A percentile compares a stretch with the other conserved stretches of the same genome.
These are phyloP conservation scores for Euura lappo DNA, from an alignment of 1,140 invertebrate species.

Conservation along the genomic window DNA sequence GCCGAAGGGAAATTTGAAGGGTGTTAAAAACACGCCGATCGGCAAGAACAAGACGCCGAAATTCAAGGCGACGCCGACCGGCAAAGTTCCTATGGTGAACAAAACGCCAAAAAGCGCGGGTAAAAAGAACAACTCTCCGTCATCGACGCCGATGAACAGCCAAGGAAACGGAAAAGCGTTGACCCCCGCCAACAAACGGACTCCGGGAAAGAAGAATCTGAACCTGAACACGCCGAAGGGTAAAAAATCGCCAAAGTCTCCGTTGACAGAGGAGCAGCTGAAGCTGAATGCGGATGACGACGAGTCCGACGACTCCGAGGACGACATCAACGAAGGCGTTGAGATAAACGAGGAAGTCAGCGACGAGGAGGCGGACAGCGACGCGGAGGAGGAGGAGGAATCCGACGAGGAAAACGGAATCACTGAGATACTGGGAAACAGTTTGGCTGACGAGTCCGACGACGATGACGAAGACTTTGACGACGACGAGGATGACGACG, in stretches of 20 bases:
- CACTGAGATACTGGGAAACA: conserved; percentile 25
- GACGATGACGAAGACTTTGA: conserved; percentile 18
- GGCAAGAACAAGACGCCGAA: conserved; percentile 34
- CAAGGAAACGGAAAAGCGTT: conserved; percentile 19
- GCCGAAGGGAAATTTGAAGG: background rate
- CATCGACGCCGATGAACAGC: background rate
- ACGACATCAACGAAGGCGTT: conserved; percentile 25
- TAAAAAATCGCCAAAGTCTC: conserved; percentile 12
- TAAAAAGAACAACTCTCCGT: conserved; percentile 10
- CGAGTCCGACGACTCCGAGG: conserved; percentile 23
- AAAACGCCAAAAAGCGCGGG: conserved; percentile 4
- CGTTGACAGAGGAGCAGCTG: conserved; percentile 13
- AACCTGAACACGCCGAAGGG: conserved; percentile 11
- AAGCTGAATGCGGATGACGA: conserved; percentile 16
- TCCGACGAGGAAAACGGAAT: conserved; percentile 16
- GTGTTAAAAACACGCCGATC: conserved; percentile 16
- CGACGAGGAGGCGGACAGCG: background rate
- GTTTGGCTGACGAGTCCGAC: conserved; percentile 26
- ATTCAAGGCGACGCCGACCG: conserved; percentile 32
- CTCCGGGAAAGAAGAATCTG: background rate
- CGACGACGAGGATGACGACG: conserved; percentile 13
- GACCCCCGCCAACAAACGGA: background rate
- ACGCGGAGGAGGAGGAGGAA: conserved; percentile 18
- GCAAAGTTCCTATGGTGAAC: conserved; percentile 32
- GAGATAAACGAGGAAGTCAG: conserved; percentile 10